Percentiles rank a stretch among this genome's conserved stretches.
phyloP scores from a whole-genome alignment of 2,888 invertebrate species.

The Boloria euphrosyne region DNA sequence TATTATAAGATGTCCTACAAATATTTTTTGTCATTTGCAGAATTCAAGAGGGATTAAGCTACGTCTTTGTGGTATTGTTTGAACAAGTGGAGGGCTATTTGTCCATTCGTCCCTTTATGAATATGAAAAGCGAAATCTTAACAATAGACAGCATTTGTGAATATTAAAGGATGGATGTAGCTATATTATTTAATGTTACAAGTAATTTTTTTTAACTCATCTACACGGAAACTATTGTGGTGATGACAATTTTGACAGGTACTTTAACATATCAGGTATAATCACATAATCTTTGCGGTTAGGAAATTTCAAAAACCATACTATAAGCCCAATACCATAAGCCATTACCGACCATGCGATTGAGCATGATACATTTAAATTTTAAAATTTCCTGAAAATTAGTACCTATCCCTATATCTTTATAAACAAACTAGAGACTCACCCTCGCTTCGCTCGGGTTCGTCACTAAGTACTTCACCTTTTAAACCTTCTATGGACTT shows the following conservation, averaged over 20 bases:
- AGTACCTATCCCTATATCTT: slow-evolving; percentile 2
- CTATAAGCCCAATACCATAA: too few species aligned
- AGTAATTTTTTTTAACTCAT: slow-evolving; percentile 3
- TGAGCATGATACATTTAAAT: too few species aligned
- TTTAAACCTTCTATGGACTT: too few species aligned
- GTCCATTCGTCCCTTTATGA: slow-evolving; percentile 22
- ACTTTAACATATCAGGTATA: too few species aligned
- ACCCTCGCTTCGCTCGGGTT: too few species aligned
- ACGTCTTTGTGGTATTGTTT: slow-evolving; percentile 36
- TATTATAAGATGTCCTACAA: slow-evolving; percentile 11
- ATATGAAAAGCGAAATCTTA: slow-evolving; percentile 42
- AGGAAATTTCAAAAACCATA: too few species aligned
- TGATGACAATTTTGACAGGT: slow-evolving; percentile 14
- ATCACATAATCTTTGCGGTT: background rate
- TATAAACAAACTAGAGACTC: slow-evolving; percentile 11
- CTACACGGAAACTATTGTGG: slow-evolving; percentile 1
- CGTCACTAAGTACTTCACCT: too few species aligned
- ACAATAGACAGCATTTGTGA: slow-evolving; percentile 29
- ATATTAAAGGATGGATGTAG: slow-evolving; percentile 23
- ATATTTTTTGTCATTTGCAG: slow-evolving; percentile 33
- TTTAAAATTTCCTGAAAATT: background rate
- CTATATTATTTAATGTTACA: slow-evolving; percentile 7
- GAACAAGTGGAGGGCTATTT: slow-evolving; percentile 38
- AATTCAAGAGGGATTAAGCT: slow-evolving; percentile 33
- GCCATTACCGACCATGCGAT: too few species aligned